Evolutionary conservation across 2,113 vertebrate genomes (phyloP).

Genomic region (Odobenus rosmarus): DNA sequence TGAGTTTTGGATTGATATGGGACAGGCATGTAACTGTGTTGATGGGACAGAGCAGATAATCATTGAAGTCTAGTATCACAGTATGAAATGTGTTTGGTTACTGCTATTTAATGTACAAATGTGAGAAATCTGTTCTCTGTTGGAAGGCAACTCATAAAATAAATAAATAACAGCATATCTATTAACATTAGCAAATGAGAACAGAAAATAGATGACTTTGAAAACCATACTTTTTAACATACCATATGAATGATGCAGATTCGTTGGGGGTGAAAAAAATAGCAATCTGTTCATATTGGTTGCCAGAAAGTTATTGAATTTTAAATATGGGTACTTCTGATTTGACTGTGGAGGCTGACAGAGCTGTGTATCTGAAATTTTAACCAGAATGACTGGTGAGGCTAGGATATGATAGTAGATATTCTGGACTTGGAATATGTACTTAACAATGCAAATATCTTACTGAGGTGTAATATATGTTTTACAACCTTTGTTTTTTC

Average conservation of each 20-base stretch:
- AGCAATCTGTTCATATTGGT: constrained; percentile 61
- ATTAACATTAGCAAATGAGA: constrained; percentile 63
- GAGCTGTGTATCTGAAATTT: neutral
- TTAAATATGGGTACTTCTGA: constrained; percentile 54
- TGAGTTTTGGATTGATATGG: neutral
- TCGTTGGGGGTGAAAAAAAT: constrained; percentile 39
- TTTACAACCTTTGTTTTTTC: neutral
- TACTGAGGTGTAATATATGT: neutral
- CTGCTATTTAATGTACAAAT: constrained; percentile 37
- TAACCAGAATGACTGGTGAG: neutral
- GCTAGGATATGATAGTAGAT: neutral
- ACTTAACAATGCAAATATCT: neutral
- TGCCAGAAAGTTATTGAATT: constrained; percentile 61
- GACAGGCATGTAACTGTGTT: neutral
- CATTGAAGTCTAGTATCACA: neutral
- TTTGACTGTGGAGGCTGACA: constrained; percentile 26
- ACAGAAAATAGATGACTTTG: constrained; percentile 61
- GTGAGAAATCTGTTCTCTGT: constrained; percentile 44
- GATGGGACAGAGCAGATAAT: neutral
- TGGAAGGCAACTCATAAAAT: constrained; percentile 55
- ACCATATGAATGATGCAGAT: constrained; percentile 56
- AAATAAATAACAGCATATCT: constrained; percentile 57
- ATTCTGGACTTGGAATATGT: neutral
- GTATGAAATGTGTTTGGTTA: neutral
- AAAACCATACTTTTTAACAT: constrained; percentile 58